phyloP scores from a whole-genome alignment of 1,140 invertebrate genomes.

The silkworm (Bombyx mori) region DNA sequence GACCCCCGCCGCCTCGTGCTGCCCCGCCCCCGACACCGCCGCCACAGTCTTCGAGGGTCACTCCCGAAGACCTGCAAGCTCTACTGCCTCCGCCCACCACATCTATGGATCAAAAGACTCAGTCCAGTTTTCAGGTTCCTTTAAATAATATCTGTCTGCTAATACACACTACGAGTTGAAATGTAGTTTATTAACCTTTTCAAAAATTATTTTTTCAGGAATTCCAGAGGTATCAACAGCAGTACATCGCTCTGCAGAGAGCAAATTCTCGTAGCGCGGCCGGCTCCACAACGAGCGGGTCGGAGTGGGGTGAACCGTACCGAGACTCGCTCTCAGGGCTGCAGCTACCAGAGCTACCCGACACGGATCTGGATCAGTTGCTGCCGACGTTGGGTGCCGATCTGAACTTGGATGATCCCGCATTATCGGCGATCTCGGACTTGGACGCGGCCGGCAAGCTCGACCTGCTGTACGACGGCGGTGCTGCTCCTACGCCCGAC shows the following conservation, averaged over 20 bases:
- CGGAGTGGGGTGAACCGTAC: conserved; percentile 57
- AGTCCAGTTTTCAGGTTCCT: conserved; percentile 71
- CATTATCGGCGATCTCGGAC: conserved; percentile 59
- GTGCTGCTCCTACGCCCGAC: conserved; percentile 34
- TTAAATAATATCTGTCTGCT: background rate
- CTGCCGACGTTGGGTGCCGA: conserved; percentile 73
- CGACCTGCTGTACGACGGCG: conserved; percentile 44
- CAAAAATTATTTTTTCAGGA: conserved; percentile 53
- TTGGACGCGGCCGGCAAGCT: conserved; percentile 66
- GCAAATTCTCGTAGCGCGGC: conserved; percentile 47
- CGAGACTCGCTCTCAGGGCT: conserved; percentile 45
- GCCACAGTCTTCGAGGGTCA: conserved; percentile 30
- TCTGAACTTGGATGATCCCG: conserved; percentile 64
- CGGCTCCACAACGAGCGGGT: conserved; percentile 11
- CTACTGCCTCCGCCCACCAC: conserved; percentile 68
- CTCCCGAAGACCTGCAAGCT: conserved; percentile 64
- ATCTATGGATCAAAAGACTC: conserved; percentile 73
- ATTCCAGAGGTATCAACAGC: conserved; percentile 74
- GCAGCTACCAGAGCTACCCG: conserved; percentile 49
- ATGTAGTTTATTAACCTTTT: background rate
- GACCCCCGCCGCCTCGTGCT: conserved; percentile 32
- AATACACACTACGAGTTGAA: background rate
- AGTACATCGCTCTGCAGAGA: conserved; percentile 73
- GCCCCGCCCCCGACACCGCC: conserved; percentile 20
- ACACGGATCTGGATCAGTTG: conserved; percentile 74